Evolutionary conservation across 2,888 invertebrate genomes (phyloP).

Genomic region (Scaptomyza polygonia): DNA sequence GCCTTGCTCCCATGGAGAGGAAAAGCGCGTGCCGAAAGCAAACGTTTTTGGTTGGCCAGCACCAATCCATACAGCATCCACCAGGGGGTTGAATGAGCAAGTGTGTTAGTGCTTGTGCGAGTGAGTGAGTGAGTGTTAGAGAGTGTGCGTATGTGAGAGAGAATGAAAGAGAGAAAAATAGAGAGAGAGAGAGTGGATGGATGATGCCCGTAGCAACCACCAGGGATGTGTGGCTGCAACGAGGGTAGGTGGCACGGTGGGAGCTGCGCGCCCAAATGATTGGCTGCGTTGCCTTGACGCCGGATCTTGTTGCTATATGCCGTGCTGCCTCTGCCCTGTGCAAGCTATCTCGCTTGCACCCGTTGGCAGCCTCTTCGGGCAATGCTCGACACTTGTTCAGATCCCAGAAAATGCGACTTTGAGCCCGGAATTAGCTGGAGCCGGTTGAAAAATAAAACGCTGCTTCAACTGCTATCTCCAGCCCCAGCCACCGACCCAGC

Average conservation of each 20-base stretch:
- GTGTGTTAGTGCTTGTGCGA: constrained; percentile 9
- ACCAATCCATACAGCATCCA: constrained; percentile 60
- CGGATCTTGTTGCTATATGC: constrained; percentile 49
- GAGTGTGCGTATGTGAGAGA: background rate
- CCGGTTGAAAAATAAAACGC: constrained; percentile 62
- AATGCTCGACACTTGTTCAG: constrained; percentile 65
- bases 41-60: constrained; percentile 75
- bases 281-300: constrained; percentile 76
- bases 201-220: constrained; percentile 63
- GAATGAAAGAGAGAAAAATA: constrained; percentile 22
- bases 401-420: constrained; percentile 78
- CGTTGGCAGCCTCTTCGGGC: constrained; percentile 30
- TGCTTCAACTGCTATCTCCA: constrained; percentile 13
- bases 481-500: no score
- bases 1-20: background rate
- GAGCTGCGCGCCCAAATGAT: constrained; percentile 65
- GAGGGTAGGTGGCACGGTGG: constrained; percentile 58
- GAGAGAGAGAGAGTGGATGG: constrained; percentile 38
- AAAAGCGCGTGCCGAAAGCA: constrained; percentile 64
- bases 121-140: background rate
- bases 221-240: constrained; percentile 35
- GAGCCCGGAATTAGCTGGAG: constrained; percentile 80
- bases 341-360: constrained; percentile 57
- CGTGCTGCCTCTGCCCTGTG: constrained; percentile 25
- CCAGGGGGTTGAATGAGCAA: constrained; percentile 53